These are phyloP conservation scores for Coleophora deauratella DNA, from an alignment of 2,888 invertebrate genomes.

Conservation along the genomic window DNA sequence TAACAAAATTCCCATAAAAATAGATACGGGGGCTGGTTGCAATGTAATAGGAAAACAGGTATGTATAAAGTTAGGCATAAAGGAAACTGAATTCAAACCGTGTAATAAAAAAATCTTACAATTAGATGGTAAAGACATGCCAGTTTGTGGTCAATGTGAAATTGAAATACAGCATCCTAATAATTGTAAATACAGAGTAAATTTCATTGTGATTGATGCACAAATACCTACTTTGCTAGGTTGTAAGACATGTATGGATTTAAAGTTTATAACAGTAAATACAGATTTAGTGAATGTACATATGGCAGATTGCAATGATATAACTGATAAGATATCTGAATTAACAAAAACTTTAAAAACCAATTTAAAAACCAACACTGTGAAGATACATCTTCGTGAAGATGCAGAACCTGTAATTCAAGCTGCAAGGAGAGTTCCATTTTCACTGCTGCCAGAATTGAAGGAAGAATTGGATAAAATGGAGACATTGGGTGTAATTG, in stretches of 20 bases:
- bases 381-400: background rate
- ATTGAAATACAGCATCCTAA: slow-evolving; percentile 4
- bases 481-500: slow-evolving; percentile 7
- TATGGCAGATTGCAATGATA: background rate
- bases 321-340: background rate
- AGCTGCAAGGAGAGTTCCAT: slow-evolving; percentile 4
- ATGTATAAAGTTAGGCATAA: background rate
- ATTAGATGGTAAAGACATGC: slow-evolving; percentile 6
- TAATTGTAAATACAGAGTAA: slow-evolving; percentile 3
- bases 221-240: slow-evolving; percentile 5
- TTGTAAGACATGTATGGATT: slow-evolving; percentile 4
- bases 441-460: slow-evolving; percentile 2
- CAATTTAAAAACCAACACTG: background rate
- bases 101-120: slow-evolving; percentile 7
- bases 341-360: background rate
- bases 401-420: slow-evolving; percentile 1
- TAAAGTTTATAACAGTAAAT: slow-evolving; percentile 5
- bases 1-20: slow-evolving; percentile 1
- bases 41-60: slow-evolving; percentile 2
- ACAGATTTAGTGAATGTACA: slow-evolving; percentile 4
- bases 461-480: slow-evolving; percentile 4
- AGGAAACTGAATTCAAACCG: background rate
- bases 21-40: slow-evolving; percentile 4
- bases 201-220: slow-evolving; percentile 6
- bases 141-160: slow-evolving; percentile 2